Percentiles rank a stretch among this genome's conserved stretches.
phyloP scores from a whole-genome alignment of 2,888 invertebrate genomes.

The Allophyes oxyacanthae region DNA sequence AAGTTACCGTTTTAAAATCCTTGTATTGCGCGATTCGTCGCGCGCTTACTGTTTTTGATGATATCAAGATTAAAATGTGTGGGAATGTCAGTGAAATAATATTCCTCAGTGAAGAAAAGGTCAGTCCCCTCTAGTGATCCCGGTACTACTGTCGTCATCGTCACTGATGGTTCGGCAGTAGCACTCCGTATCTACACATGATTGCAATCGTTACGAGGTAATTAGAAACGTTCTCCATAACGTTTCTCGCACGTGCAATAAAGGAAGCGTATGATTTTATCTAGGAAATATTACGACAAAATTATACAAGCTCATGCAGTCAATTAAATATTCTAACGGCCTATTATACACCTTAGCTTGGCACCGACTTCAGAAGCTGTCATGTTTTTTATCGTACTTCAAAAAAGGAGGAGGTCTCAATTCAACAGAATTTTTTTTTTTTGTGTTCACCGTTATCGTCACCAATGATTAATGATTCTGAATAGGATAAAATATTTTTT shows the following conservation, averaged over 20 bases:
- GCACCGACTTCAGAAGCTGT: too few relatives aligned
- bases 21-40: constrained; percentile 20
- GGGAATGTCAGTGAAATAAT: constrained; percentile 76
- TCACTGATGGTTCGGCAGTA: constrained; percentile 39
- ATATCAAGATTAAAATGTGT: constrained; percentile 64
- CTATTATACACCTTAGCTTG: too few relatives aligned
- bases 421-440: too few relatives aligned
- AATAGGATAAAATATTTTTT: too few relatives aligned
- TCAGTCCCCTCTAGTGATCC: constrained; percentile 70
- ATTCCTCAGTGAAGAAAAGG: constrained; percentile 72
- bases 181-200: constrained; percentile 38
- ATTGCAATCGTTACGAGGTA: constrained; percentile 62
- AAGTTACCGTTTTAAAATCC: constrained; percentile 18
- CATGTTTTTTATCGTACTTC: too few relatives aligned
- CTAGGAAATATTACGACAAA: background rate
- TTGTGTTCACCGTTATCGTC: too few relatives aligned
- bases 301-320: background rate
- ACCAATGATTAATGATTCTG: too few relatives aligned
- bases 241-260: constrained; percentile 36
- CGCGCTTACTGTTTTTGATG: constrained; percentile 46
- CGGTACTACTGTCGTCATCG: constrained; percentile 49
- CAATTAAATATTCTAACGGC: too few relatives aligned
- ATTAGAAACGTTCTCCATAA: constrained; percentile 60
- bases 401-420: too few relatives aligned
- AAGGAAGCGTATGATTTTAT: constrained; percentile 27